Evolutionary conservation across 2,797 vertebrate genomes (phyloP).

Genomic region (Rachycentron canadum): DNA sequence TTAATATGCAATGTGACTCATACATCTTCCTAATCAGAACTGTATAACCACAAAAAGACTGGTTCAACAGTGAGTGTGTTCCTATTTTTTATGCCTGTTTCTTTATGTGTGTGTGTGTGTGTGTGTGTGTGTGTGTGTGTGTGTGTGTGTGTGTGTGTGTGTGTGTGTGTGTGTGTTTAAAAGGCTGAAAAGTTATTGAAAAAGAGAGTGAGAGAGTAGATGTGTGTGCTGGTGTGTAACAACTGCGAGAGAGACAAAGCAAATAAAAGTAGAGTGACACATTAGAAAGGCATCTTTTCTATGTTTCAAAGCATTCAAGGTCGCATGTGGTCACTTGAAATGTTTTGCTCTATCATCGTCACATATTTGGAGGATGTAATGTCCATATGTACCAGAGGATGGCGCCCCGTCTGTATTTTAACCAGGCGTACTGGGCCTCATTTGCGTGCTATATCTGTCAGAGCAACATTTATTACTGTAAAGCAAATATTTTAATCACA

Average conservation of each 20-base stretch:
- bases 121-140: too few species aligned
- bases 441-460: slow-evolving; percentile 10
- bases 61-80: slow-evolving; percentile 35
- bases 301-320: slow-evolving; percentile 67
- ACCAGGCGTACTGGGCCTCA: slow-evolving; percentile 16
- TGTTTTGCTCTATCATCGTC: slow-evolving; percentile 42
- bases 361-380: slow-evolving; percentile 53
- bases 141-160: too few species aligned
- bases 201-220: slow-evolving; percentile 29
- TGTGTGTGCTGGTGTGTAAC: slow-evolving; percentile 46
- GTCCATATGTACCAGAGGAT: slow-evolving; percentile 65
- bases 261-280: slow-evolving; percentile 61
- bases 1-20: slow-evolving; percentile 62
- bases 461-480: slow-evolving; percentile 17
- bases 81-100: slow-evolving; percentile 37
- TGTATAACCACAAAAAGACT: slow-evolving; percentile 41
- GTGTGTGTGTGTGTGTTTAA: not conserved
- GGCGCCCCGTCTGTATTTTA: slow-evolving; percentile 73
- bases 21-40: slow-evolving; percentile 51
- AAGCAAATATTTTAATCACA: not conserved
- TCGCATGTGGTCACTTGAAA: slow-evolving; percentile 72
- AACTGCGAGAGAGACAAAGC: slow-evolving; percentile 43
- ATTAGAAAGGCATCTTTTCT: slow-evolving; percentile 65
- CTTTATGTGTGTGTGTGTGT: not conserved
- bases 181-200: slow-evolving; percentile 43